Evolutionary conservation across 2,113 vertebrate species (phyloP).

Genomic region (Tetrao urogallus): DNA sequence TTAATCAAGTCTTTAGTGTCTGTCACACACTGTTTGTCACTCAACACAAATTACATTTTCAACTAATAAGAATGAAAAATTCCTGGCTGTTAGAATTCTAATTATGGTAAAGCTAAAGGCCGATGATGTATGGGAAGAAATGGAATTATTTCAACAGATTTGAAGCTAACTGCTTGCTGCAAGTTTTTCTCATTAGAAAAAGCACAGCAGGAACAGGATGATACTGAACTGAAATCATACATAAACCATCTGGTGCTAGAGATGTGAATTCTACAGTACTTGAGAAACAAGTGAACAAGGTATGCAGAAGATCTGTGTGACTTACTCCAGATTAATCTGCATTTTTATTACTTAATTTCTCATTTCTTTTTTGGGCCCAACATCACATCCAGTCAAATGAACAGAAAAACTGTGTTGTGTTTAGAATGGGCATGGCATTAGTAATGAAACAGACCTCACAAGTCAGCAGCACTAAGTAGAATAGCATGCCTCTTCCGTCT

Average conservation of each 20-base stretch:
- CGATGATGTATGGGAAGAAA: neutral
- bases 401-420: neutral
- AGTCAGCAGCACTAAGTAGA: conserved; percentile 33
- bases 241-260: conserved; percentile 25
- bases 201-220: neutral
- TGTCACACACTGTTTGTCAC: neutral
- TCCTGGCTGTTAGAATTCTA: neutral
- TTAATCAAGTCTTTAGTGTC: neutral
- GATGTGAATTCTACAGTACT: neutral
- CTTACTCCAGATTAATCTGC: neutral
- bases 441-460: neutral
- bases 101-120: neutral
- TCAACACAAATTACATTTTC: neutral
- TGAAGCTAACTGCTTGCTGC: neutral
- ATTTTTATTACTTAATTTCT: neutral
- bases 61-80: neutral
- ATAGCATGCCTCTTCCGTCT: conserved; percentile 57
- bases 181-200: neutral
- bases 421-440: neutral
- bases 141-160: neutral
- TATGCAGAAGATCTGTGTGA: neutral
- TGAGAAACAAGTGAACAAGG: conserved; percentile 7
- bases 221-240: neutral
- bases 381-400: neutral
- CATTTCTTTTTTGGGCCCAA: neutral